phyloP scores from a whole-genome alignment of 2,888 invertebrate species.

The Hecatera dysodea region DNA sequence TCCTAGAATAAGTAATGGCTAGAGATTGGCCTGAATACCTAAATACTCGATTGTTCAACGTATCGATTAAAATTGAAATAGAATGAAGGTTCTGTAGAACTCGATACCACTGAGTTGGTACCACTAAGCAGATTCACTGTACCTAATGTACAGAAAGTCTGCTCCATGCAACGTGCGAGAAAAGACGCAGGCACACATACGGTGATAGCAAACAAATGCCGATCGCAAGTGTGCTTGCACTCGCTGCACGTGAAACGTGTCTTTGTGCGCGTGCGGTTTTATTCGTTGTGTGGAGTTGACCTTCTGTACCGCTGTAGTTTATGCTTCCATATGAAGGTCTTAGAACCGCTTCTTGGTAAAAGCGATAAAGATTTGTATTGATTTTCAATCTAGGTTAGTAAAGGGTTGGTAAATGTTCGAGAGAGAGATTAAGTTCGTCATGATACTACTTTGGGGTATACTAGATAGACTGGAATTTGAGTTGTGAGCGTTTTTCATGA shows the following conservation, averaged over 20 bases:
- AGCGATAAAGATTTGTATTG: slow-evolving; percentile 42
- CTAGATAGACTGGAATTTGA: slow-evolving; percentile 1
- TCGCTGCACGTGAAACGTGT: too few relatives aligned
- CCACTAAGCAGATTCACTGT: neutral
- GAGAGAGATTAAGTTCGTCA: slow-evolving; percentile 23
- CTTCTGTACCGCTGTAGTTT: neutral
- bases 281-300: accelerated
- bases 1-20: slow-evolving; percentile 26
- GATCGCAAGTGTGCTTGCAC: neutral
- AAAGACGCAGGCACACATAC: neutral
- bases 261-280: neutral
- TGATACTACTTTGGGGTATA: neutral
- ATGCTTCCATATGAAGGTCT: slow-evolving; percentile 28
- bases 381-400: slow-evolving; percentile 44
- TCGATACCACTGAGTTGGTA: too few relatives aligned
- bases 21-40: slow-evolving; percentile 55
- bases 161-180: neutral
- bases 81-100: slow-evolving; percentile 37
- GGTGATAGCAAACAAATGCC: neutral
- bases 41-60: slow-evolving; percentile 25
- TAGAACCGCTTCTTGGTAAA: slow-evolving; percentile 32
- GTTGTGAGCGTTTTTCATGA: neutral
- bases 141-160: neutral
- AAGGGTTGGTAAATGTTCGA: slow-evolving; percentile 35
- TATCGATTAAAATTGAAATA: slow-evolving; percentile 63